A percentile compares a stretch with the other conserved stretches of the same genome.
These are phyloP conservation scores for Orius insidiosus DNA, from an alignment of 1,140 invertebrate species.

Conservation along the genomic window DNA sequence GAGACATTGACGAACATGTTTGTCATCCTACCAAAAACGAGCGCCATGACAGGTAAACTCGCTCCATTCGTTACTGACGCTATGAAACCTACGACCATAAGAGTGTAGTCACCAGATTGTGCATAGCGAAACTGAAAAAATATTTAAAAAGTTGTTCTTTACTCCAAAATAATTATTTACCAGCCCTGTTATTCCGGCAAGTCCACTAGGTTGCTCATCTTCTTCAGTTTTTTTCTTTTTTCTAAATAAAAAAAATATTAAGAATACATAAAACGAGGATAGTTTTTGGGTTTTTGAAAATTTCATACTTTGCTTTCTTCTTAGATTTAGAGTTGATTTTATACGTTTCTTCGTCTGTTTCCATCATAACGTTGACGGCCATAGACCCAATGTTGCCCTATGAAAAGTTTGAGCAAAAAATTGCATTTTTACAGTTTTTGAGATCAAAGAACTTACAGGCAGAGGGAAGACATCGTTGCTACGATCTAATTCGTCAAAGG, in stretches of 20 bases:
- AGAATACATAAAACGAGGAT: no score
- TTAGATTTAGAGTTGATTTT: no score
- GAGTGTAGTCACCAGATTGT: slow-evolving; percentile 34
- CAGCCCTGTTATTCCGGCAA: no score
- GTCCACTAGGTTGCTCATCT: no score
- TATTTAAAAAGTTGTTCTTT: neutral
- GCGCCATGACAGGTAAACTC: slow-evolving; percentile 44
- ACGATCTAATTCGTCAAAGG: neutral
- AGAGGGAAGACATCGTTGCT: slow-evolving; percentile 1
- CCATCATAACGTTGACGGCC: slow-evolving; percentile 4
- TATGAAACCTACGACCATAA: slow-evolving; percentile 38
- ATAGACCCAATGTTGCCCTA: slow-evolving; percentile 6
- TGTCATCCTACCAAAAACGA: slow-evolving; percentile 48
- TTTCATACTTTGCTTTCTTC: neutral
- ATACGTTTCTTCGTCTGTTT: slow-evolving; percentile 4
- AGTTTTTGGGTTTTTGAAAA: neutral
- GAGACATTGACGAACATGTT: slow-evolving; percentile 16
- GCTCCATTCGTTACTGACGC: slow-evolving; percentile 38
- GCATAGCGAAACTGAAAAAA: slow-evolving; percentile 39
- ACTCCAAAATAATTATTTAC: no score
- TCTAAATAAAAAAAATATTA: no score
- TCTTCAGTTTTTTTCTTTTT: no score
- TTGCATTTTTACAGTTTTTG: neutral
- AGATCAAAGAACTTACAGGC: slow-evolving; percentile 4
- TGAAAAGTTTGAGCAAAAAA: neutral